Evolutionary conservation across 2,888 invertebrate species (phyloP).

Genomic region (Pristionchus arcanus): DNA sequence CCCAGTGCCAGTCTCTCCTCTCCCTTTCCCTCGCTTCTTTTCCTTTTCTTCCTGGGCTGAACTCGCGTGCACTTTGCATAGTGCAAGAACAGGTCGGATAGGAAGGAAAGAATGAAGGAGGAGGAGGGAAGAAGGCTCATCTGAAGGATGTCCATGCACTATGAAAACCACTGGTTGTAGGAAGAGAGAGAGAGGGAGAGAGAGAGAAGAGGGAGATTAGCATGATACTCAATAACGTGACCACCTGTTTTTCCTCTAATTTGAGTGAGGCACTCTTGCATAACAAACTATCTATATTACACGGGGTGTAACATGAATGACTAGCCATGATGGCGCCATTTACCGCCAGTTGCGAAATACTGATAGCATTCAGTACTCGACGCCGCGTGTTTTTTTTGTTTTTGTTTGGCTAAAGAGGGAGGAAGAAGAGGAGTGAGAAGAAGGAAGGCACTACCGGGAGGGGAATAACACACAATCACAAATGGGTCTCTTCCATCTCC

Average conservation of each 20-base stretch:
- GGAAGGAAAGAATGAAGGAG: not conserved
- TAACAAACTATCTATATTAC: not conserved
- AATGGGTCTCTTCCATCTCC: not conserved
- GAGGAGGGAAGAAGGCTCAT: not conserved
- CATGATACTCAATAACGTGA: not conserved
- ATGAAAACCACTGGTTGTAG: not conserved
- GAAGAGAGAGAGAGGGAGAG: not conserved
- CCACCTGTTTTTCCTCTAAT: conserved; percentile 12
- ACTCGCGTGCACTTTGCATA: conserved; percentile 49
- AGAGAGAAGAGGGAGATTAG: not conserved
- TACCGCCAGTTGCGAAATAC: not conserved
- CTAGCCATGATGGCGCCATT: not conserved
- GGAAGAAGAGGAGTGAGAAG: conserved; percentile 19
- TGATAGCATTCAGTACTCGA: conserved; percentile 12
- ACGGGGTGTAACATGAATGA: not conserved
- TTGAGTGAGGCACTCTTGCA: not conserved
- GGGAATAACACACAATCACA: conserved; percentile 42
- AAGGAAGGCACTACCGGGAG: conserved; percentile 36
- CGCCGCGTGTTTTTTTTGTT: conserved; percentile 9
- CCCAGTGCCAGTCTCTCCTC: conserved; percentile 31
- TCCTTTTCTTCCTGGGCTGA: conserved; percentile 34
- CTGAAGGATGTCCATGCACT: conserved; percentile 18
- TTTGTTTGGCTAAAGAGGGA: conserved; percentile 16
- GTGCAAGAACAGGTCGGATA: conserved; percentile 46
- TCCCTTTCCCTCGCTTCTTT: not conserved